Conservation (phyloP, 2,113 vertebrate genomes). For the Sinocyclocheilus anshuiensis region DNA sequence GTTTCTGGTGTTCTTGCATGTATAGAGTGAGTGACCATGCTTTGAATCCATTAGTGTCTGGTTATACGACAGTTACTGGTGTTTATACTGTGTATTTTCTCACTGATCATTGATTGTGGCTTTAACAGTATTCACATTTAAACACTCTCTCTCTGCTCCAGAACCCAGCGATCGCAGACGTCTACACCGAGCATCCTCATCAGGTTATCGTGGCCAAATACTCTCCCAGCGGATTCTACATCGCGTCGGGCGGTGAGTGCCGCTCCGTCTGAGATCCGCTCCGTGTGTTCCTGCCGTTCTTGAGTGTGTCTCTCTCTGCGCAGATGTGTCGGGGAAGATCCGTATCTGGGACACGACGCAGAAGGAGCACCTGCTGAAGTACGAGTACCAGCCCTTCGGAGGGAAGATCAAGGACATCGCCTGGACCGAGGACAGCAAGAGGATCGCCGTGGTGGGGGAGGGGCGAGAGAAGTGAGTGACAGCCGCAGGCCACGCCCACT, state of each 20-base stretch:
- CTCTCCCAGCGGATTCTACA: conserved; percentile 92
- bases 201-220: conserved; percentile 92
- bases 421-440: conserved; percentile 96
- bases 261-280: background rate
- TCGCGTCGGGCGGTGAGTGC: conserved; percentile 91
- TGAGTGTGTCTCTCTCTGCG: background rate
- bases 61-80: too few species aligned
- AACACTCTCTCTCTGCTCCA: conserved; percentile 55
- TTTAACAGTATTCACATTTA: too few species aligned
- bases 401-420: conserved; percentile 93
- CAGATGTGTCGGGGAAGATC: conserved; percentile 91
- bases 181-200: conserved; percentile 97
- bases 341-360: conserved; percentile 99
- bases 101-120: too few species aligned
- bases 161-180: conserved; percentile 92
- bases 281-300: background rate
- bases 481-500: background rate
- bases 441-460: conserved; percentile 91
- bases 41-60: too few species aligned
- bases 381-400: conserved; percentile 91
- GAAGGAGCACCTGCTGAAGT: conserved; percentile 94
- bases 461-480: conserved; percentile 90
- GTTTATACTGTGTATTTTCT: background rate
- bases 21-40: too few species aligned
- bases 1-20: background rate